A percentile compares a stretch with the other conserved stretches of the same genome.
These are phyloP conservation scores for Enteromius treurensis DNA, from an alignment of 2,797 vertebrate species.

Conservation along the genomic window DNA sequence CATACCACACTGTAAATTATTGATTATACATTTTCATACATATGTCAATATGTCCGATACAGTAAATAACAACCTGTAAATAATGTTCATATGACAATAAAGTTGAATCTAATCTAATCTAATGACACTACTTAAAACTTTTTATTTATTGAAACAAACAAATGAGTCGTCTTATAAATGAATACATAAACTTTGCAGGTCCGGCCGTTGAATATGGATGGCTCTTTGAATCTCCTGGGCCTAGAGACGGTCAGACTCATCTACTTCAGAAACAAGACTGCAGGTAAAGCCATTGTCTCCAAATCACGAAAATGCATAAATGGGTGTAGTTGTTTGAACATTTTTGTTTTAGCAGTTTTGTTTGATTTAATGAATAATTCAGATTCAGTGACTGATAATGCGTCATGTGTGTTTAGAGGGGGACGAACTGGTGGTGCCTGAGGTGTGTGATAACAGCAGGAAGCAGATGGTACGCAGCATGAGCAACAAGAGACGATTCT, in stretches of 20 bases:
- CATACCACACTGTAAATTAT: too few species aligned
- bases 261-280: slow-evolving; percentile 98
- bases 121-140: background rate
- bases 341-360: background rate
- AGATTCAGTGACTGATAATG: slow-evolving; percentile 44
- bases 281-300: slow-evolving; percentile 79
- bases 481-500: slow-evolving; percentile 95
- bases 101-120: too few species aligned
- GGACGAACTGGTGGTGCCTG: slow-evolving; percentile 94
- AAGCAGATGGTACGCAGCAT: slow-evolving; percentile 97
- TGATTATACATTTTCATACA: too few species aligned
- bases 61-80: too few species aligned
- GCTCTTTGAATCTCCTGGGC: slow-evolving; percentile 93
- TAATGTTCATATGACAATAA: too few species aligned
- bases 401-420: slow-evolving; percentile 80
- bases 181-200: slow-evolving; percentile 75
- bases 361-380: slow-evolving; percentile 14
- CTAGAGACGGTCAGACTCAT: slow-evolving; percentile 93
- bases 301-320: background rate
- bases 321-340: background rate
- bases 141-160: background rate
- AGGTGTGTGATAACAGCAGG: slow-evolving; percentile 95
- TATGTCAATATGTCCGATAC: too few species aligned
- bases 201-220: slow-evolving; percentile 91
- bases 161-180: background rate